A percentile compares a stretch with the other conserved stretches of the same genome.
Evolutionary conservation across 2,113 vertebrate genomes (phyloP).

Genomic region (Lophochroa leadbeateri): DNA sequence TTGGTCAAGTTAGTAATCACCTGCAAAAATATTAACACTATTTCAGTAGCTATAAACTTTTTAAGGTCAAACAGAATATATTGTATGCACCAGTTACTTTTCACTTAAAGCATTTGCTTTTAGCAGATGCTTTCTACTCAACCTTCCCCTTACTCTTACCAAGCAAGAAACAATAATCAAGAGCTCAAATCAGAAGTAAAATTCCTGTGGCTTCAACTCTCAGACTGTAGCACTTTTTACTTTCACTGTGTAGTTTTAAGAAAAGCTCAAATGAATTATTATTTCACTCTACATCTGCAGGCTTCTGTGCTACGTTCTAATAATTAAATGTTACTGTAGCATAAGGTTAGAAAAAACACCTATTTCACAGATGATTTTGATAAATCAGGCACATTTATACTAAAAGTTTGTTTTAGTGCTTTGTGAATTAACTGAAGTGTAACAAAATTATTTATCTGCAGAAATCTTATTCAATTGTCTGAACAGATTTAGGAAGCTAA

Average conservation of each 20-base stretch:
- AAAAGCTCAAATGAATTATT: neutral
- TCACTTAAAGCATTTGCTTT: neutral
- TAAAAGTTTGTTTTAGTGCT: neutral
- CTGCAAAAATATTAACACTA: slow-evolving; percentile 69
- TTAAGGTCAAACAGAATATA: neutral
- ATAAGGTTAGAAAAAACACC: neutral
- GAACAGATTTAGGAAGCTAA: neutral
- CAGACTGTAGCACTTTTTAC: neutral
- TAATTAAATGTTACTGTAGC: neutral
- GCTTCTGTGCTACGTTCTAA: neutral
- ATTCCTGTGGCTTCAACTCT: neutral
- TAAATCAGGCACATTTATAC: neutral
- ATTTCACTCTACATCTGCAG: neutral
- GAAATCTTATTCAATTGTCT: neutral
- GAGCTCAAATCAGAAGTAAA: neutral
- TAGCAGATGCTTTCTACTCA: neutral
- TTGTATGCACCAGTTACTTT: neutral
- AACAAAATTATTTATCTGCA: neutral
- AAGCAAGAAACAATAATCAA: neutral
- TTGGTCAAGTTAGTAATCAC: slow-evolving; percentile 87
- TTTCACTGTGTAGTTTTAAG: neutral
- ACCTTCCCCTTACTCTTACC: neutral
- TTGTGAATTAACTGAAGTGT: neutral
- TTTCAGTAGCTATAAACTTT: neutral
- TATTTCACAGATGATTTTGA: neutral